phyloP scores from a whole-genome alignment of 2,113 vertebrate genomes.

The western clawed frog (Xenopus tropicalis) region UCB_Xtro_10.0 CM004445.2:127686001-127686500 shows the following conservation, averaged over 20 bases:
- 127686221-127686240: background rate
- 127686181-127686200: no score
- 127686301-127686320: background rate
- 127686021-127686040: no score
- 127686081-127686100: conserved; percentile 28
- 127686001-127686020: no score
- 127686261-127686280: no score
- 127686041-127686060: background rate
- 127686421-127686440: background rate
- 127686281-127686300: background rate
- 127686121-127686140: background rate
- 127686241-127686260: background rate
- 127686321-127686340: background rate
- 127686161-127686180: background rate
- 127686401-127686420: background rate
- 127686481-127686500: background rate
- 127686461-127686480: background rate
- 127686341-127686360: background rate
- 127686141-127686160: no score
- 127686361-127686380: no score
- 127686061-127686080: background rate
- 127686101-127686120: conserved; percentile 4
- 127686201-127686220: background rate
- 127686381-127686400: background rate
- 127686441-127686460: no score